Evolutionary conservation across 2,888 invertebrate genomes (phyloP).

Genomic region (Ischnus inquisitorius): DNA sequence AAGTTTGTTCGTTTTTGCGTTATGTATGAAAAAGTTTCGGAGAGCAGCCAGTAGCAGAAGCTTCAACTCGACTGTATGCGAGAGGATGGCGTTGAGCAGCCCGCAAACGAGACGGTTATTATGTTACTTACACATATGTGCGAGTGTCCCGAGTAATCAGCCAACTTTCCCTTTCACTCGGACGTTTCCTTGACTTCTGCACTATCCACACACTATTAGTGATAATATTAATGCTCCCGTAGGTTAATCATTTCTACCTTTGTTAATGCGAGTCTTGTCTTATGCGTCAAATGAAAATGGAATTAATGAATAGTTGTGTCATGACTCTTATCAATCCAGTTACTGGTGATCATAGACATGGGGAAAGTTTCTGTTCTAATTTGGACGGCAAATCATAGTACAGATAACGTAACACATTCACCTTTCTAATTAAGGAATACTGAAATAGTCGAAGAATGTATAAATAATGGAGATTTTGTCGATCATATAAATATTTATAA

Average conservation of each 20-base stretch:
- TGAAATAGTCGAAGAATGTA: too few species aligned
- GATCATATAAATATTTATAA: too few species aligned
- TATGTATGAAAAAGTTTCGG: conserved; percentile 29
- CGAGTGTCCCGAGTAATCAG: conserved; percentile 33
- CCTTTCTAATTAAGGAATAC: too few species aligned
- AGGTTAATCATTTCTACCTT: not conserved
- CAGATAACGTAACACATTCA: too few species aligned
- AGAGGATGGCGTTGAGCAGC: not conserved
- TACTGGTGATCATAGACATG: too few species aligned
- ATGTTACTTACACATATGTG: conserved; percentile 5
- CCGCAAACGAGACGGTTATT: conserved; percentile 23
- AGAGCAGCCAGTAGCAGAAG: not conserved
- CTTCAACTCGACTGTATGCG: conserved; percentile 14
- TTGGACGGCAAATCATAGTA: too few species aligned
- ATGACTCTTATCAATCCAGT: too few species aligned
- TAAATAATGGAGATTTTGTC: too few species aligned
- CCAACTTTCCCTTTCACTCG: conserved; percentile 13
- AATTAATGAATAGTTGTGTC: too few species aligned
- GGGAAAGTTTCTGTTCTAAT: too few species aligned
- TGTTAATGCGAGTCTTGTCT: not conserved
- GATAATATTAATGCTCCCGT: not conserved
- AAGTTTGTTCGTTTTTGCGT: conserved; percentile 35
- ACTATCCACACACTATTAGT: not conserved
- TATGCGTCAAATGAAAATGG: too few species aligned
- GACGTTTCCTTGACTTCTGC: not conserved